Base-by-base conservation (phyloP, 2,888 invertebrate species). In the Orchesellides sinensis region DNA sequence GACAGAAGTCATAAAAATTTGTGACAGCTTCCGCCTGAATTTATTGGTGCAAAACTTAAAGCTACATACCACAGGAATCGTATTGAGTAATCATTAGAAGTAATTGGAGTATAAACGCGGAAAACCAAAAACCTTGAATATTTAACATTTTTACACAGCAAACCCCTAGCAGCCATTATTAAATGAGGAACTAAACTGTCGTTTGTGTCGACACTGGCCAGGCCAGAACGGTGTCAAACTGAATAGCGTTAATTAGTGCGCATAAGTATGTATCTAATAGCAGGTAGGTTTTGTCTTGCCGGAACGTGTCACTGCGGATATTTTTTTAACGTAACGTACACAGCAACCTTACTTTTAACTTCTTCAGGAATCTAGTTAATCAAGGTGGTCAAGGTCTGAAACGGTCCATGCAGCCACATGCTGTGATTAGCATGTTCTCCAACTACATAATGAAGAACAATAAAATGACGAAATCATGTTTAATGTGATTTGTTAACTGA, bases 381-480 rank as follows among this genome's bases (percentile, higher is more conserved):
- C 63, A 63, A 63, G 40, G 49, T 73, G 61, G 47, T 73, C 73
- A 73, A 73, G 73, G 73, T 27, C 73, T n/a, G 29, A 29, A 21
- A 45, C 45, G 27, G 19, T 27, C 56, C 27, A 14, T 63, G 40
- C 63, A 63, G 73, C 27, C 73, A 73, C 61, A 61, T 61, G 61
- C 29, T 61, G 73, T 6, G 40, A 40, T 5, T 40, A 45, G 12
- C 8, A 68, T 47, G 17, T 54, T 32, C 47, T 47, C 17, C 27
- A 47, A 54, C 35, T 19, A 45, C 32, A 14, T 61, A 25, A 14
- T 27, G 29, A 35, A 49, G 19, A 61, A 47, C 61, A 73, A 61
- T 73, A 47, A 73, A 73, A 32, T 73, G 47, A 49, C 73, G 10
- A 61, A 73, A 73, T 73, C 25, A 8, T 73, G 35, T 68, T 17